Evolutionary conservation across 2,797 vertebrate genomes (phyloP).

Genomic region (Rachycentron canadum): DNA sequence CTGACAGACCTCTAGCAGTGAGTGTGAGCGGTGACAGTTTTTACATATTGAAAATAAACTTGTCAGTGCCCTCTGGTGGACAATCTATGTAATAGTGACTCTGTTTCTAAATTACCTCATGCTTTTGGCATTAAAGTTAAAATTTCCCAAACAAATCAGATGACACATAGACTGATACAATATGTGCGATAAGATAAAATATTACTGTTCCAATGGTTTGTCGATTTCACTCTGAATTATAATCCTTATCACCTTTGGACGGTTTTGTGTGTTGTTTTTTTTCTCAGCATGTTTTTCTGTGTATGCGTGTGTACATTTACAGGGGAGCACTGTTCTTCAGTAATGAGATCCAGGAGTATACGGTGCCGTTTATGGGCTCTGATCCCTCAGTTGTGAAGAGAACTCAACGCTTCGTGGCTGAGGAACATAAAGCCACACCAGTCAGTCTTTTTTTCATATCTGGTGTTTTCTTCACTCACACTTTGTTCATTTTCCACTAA

Average conservation of each 20-base stretch:
- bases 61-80: neutral
- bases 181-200: neutral
- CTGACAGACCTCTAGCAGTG: no score
- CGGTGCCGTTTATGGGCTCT: slow-evolving; percentile 92
- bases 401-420: slow-evolving; percentile 90
- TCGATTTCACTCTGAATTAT: neutral
- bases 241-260: neutral
- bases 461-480: neutral
- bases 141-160: neutral
- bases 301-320: slow-evolving; percentile 18
- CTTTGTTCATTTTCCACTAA: neutral
- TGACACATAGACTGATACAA: no score
- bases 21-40: no score
- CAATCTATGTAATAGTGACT: neutral
- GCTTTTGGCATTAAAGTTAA: neutral
- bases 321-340: slow-evolving; percentile 90
- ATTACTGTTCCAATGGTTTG: neutral
- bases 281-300: slow-evolving; percentile 11
- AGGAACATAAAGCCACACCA: slow-evolving; percentile 87
- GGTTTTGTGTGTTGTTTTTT: neutral
- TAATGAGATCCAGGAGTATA: slow-evolving; percentile 89
- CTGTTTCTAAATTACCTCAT: neutral
- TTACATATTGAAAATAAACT: neutral
- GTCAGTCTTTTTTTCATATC: slow-evolving; percentile 80
- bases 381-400: slow-evolving; percentile 94